Percentiles rank a stretch among this genome's conserved stretches.
phyloP scores from a whole-genome alignment of 1,140 invertebrate genomes.

The Drosophila grimshawi region DNA sequence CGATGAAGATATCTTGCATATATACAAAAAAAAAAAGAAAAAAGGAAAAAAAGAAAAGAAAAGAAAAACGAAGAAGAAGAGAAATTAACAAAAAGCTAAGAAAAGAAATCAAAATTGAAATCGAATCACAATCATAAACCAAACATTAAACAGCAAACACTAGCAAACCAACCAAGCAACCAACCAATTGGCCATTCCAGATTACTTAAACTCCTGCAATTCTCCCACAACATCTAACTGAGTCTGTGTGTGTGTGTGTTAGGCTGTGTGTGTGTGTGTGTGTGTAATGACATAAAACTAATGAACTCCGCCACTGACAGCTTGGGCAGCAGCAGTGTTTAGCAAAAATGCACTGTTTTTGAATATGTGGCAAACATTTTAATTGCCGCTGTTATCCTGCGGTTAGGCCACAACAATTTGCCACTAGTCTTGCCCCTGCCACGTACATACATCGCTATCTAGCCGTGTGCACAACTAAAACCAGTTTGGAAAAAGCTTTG shows the following conservation, averaged over 20 bases:
- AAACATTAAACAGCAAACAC: constrained; percentile 29
- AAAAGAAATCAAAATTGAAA: constrained; percentile 8
- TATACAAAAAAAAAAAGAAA: no score
- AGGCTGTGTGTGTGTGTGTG: constrained; percentile 4
- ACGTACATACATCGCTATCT: no score
- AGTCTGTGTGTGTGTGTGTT: constrained; percentile 1
- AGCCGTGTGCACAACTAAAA: constrained; percentile 8
- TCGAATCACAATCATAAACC: constrained; percentile 8
- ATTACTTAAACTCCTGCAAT: not conserved
- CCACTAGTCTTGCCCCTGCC: not conserved
- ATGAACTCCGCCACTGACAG: constrained; percentile 41
- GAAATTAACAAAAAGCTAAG: not conserved
- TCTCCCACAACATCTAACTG: no score
- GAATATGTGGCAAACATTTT: constrained; percentile 42
- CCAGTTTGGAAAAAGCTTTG: constrained; percentile 42
- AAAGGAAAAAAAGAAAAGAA: no score
- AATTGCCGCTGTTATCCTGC: constrained; percentile 64
- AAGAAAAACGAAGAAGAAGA: no score
- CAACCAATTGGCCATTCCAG: not conserved
- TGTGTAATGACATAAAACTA: constrained; percentile 49
- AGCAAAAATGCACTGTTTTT: constrained; percentile 56
- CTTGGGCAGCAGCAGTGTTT: constrained; percentile 46
- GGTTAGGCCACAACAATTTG: constrained; percentile 75
- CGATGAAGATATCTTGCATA: not conserved
- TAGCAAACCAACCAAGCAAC: constrained; percentile 10